Evolutionary conservation across 2,113 vertebrate species (phyloP), one percentile per base, ranked within the genome.

Genomic region (Corythoichthys intestinalis): DNA sequence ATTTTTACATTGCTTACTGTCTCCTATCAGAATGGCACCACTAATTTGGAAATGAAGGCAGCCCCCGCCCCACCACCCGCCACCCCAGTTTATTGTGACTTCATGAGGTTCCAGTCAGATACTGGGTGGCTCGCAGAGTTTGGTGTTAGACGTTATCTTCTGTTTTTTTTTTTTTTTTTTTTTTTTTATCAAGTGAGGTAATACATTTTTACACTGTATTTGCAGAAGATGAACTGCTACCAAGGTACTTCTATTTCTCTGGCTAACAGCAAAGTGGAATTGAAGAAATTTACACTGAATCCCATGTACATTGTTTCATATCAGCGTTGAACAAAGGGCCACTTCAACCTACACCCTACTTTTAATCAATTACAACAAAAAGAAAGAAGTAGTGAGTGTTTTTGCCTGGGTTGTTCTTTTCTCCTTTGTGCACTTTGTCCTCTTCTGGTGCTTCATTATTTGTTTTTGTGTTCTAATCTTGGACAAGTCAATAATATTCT

Each of bases 401-500:
- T 72, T 75, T 84, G 86, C 86, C 86, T 9, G 56, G 72, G 65
- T 75, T 89, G 83, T 88, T 85, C 82, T 81, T 81, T 85, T 89
- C 82, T 86, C 83, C 83, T 76, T 79, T 83, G 85, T 89, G 85
- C 83, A 85, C 87, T 90, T 87, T 89, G 90, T 91, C 88, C 88
- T 82, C 78, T 82, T 83, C 69, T 80, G 67, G 72, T 83, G 84
- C 86, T 87, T 87, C 87, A 87, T 92, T 91, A 91, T 92, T 92
- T 92, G 88, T 92, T 92, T 91, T 89, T 86, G 85, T 90, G 88
- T 91, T 92, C 90, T 92, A 92, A 92, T 93, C 92, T 92, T 83
- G 83, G 79, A 84, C 85, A 65, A 91, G 91, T 93, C 92, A 92
- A 93, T 93, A 93, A 92, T 92, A 92, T 92, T 92, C 89, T 93